A percentile compares a stretch with the other conserved stretches of the same genome.
These are phyloP conservation scores for Eulemur rufifrons DNA, from an alignment of 2,113 vertebrate species.

Conservation along the genomic window DNA sequence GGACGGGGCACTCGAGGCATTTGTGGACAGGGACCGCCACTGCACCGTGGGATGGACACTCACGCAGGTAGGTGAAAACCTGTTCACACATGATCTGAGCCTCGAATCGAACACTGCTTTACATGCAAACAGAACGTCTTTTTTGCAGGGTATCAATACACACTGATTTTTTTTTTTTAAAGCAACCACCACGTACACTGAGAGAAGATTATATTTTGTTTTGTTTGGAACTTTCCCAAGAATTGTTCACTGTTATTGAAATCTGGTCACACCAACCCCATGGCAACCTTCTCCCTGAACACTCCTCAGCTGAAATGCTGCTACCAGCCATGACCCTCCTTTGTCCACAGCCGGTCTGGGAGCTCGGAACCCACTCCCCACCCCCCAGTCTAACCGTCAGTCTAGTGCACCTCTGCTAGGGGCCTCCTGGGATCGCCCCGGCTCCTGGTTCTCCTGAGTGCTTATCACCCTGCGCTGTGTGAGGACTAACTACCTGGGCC, in stretches of 20 bases:
- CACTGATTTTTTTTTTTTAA: not conserved
- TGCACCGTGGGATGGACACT: not conserved
- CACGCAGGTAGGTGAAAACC: not conserved
- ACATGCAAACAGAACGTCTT: not conserved
- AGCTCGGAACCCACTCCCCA: not conserved
- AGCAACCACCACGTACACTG: not conserved
- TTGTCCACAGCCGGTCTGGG: not conserved
- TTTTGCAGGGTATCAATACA: not conserved
- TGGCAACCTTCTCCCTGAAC: not conserved
- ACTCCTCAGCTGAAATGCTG: not conserved
- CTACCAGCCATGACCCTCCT: not conserved
- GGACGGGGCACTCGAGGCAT: not conserved
- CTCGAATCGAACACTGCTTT: not conserved
- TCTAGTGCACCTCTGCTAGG: not conserved
- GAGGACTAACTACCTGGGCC: not conserved
- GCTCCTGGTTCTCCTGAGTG: not conserved
- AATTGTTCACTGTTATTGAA: not conserved
- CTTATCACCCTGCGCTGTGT: accelerated
- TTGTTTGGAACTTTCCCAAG: constrained; percentile 54
- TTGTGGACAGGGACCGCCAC: not conserved
- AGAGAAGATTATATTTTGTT: constrained; percentile 29
- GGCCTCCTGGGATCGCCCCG: not conserved
- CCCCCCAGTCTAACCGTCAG: not conserved
- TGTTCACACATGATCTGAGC: not conserved
- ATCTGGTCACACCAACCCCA: not conserved